Evolutionary conservation across 2,888 invertebrate species (phyloP).

Genomic region (Eueremaeus valkanovi): DNA sequence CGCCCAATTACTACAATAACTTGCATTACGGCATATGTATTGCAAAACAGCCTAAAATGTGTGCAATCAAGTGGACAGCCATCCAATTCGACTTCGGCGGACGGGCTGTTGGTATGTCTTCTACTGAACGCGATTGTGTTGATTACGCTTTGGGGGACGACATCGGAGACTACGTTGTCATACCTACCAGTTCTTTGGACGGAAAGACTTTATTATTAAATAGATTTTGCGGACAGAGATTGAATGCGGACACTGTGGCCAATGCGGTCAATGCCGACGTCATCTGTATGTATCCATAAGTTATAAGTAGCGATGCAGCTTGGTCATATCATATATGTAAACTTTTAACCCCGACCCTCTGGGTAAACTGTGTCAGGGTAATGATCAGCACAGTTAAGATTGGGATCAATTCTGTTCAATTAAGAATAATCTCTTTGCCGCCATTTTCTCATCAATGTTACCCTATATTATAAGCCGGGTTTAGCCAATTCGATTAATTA

Average conservation of each 20-base stretch:
- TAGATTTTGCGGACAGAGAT: slow-evolving; percentile 42
- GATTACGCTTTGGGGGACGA: background rate
- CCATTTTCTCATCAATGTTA: too few relatives aligned
- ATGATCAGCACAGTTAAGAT: too few relatives aligned
- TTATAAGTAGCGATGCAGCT: too few relatives aligned
- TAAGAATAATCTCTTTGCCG: too few relatives aligned
- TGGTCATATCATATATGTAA: too few relatives aligned
- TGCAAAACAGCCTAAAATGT: slow-evolving; percentile 39
- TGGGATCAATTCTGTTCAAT: too few relatives aligned
- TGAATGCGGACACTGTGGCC: slow-evolving; percentile 2
- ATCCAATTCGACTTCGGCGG: slow-evolving; percentile 43
- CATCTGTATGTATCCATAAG: too few relatives aligned
- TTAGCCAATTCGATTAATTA: background rate
- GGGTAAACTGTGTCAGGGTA: too few relatives aligned
- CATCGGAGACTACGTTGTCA: slow-evolving; percentile 40
- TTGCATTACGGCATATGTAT: slow-evolving; percentile 44
- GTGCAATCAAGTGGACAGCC: slow-evolving; percentile 42
- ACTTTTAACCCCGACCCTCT: too few relatives aligned
- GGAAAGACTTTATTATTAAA: slow-evolving; percentile 17
- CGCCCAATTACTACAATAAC: slow-evolving; percentile 43
- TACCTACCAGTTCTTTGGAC: slow-evolving; percentile 37
- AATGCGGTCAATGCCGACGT: slow-evolving; percentile 28
- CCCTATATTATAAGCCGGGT: too few relatives aligned
- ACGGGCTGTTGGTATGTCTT: background rate
- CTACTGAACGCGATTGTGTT: slow-evolving; percentile 35